These are phyloP conservation scores for Pocillopora verrucosa DNA, from an alignment of 64 coral and sea anemone genomes.

Conservation along the genomic window DNA sequence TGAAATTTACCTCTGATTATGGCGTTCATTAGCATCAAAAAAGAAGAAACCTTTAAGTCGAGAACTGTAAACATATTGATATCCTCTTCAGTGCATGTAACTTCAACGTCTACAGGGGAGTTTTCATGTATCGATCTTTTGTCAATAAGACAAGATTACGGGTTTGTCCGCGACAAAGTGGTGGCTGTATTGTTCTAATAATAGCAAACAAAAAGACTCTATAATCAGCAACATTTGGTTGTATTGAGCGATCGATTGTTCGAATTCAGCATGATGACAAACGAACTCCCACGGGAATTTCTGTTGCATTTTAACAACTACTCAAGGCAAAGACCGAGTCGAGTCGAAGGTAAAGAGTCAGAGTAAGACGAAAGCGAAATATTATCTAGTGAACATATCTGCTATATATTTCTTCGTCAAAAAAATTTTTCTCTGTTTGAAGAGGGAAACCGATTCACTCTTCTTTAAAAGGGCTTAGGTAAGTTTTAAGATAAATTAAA, in stretches of 20 bases:
- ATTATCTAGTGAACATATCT: background rate
- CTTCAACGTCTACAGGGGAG: background rate
- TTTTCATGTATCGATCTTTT: background rate
- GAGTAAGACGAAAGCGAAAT: background rate
- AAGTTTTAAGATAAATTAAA: background rate
- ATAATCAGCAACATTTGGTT: background rate
- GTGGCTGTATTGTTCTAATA: slow-evolving; percentile 5
- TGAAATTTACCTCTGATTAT: background rate
- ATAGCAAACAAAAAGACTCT: background rate
- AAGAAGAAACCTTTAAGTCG: background rate
- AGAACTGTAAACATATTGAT: background rate
- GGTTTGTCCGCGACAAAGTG: background rate
- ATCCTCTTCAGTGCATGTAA: background rate
- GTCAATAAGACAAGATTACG: background rate
- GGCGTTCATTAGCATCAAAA: background rate
- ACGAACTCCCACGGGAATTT: slow-evolving; percentile 21
- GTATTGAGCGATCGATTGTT: slow-evolving; percentile 8
- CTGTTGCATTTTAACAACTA: background rate
- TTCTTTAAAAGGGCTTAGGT: too few relatives aligned
- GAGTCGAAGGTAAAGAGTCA: background rate
- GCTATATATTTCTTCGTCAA: too few relatives aligned
- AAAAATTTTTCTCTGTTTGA: too few relatives aligned
- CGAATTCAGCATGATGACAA: background rate
- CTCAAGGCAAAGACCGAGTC: background rate
- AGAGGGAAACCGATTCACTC: too few relatives aligned